These are phyloP conservation scores for Polyodon spathula DNA, from an alignment of 2,113 vertebrate species.

Conservation along the genomic window DNA sequence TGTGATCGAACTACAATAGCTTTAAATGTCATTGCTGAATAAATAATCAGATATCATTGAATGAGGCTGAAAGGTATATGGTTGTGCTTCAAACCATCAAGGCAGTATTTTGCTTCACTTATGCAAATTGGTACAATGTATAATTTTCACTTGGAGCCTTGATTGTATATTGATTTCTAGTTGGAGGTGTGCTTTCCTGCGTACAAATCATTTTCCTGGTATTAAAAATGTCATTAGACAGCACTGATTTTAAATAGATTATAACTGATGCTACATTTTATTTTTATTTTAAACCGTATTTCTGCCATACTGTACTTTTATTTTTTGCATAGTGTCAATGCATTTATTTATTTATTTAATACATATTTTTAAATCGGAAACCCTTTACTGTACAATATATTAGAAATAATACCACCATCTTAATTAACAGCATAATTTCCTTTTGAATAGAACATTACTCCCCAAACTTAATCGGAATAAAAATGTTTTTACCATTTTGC, in stretches of 20 bases:
- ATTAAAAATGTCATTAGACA: constrained; percentile 3
- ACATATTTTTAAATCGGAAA: too few species aligned
- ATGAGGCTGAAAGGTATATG: constrained; percentile 1
- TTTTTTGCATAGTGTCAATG: too few species aligned
- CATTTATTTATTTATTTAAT: too few species aligned
- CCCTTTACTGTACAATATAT: too few species aligned
- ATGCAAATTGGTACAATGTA: neutral
- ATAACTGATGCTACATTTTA: neutral
- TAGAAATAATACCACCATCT: too few species aligned
- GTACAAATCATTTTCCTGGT: neutral
- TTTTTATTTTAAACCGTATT: neutral
- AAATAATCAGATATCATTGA: constrained; percentile 20
- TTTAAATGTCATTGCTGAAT: constrained; percentile 41
- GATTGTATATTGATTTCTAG: constrained; percentile 15
- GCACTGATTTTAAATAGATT: constrained; percentile 6
- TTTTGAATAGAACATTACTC: too few species aligned
- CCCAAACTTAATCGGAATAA: too few species aligned
- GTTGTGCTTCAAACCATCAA: neutral
- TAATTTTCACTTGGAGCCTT: neutral
- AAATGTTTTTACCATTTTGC: too few species aligned
- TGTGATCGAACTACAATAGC: constrained; percentile 5
- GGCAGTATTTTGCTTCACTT: neutral
- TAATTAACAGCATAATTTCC: too few species aligned
- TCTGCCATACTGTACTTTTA: too few species aligned
- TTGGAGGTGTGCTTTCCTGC: neutral